Conservation (phyloP, 2,797 vertebrate genomes). For the Dromococcyx pavoninus region DNA sequence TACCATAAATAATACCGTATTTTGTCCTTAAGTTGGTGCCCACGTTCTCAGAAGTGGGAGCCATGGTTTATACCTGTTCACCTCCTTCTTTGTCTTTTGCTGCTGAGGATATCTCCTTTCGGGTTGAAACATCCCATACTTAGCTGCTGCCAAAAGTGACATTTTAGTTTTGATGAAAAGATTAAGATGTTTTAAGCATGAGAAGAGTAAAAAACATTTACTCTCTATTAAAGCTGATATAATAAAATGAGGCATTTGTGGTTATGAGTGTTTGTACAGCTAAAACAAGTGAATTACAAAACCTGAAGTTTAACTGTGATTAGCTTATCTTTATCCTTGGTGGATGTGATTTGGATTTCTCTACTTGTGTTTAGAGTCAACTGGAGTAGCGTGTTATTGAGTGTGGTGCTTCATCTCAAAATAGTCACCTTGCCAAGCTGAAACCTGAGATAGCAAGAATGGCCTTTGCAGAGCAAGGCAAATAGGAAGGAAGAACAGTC, state of each 20-base stretch:
- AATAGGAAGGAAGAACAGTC: background rate
- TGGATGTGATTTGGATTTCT: background rate
- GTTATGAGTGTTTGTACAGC: background rate
- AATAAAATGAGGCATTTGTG: background rate
- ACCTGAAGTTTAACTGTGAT: background rate
- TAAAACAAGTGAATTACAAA: background rate
- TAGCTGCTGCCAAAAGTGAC: background rate
- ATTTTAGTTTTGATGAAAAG: background rate
- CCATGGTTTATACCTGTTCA: background rate
- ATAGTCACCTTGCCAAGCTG: background rate
- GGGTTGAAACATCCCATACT: background rate
- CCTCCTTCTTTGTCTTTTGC: background rate
- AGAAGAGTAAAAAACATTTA: background rate
- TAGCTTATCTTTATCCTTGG: background rate
- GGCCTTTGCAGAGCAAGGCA: background rate
- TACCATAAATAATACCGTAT: background rate
- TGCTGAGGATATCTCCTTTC: background rate
- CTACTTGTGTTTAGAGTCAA: background rate
- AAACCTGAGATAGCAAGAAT: background rate
- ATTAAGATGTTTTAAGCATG: background rate
- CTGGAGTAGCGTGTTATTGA: background rate
- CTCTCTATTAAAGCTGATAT: background rate
- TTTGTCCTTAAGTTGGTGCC: background rate
- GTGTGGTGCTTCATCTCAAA: background rate
- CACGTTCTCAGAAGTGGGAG: background rate